Conservation (phyloP, 2,113 vertebrate genomes). For the Apteryx owenii region DNA sequence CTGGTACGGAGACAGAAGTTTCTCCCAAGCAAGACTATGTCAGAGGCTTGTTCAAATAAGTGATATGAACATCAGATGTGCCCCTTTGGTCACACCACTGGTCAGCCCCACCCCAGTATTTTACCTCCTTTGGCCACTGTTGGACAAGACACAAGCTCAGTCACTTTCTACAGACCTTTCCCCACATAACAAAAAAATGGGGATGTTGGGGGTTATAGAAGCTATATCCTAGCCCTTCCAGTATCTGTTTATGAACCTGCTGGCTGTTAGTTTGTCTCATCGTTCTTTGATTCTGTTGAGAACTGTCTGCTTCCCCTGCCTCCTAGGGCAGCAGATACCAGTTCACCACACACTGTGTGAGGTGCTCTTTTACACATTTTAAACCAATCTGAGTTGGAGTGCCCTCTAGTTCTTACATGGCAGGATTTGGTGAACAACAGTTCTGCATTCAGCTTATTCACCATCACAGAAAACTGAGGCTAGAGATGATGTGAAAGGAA, state of each 20-base stretch:
- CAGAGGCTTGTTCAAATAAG: no score
- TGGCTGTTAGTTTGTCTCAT: no score
- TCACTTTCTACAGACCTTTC: background rate
- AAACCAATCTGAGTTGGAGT: background rate
- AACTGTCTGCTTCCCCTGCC: background rate
- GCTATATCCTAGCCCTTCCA: background rate
- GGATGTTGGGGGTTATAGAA: background rate
- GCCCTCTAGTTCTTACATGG: background rate
- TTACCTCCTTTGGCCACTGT: background rate
- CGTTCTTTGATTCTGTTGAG: background rate
- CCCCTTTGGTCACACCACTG: background rate
- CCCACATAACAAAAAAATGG: background rate
- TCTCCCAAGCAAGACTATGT: background rate
- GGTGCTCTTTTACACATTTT: background rate
- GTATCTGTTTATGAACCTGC: background rate
- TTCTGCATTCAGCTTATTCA: background rate
- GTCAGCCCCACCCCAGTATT: background rate
- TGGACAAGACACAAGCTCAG: background rate
- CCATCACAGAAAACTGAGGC: no score
- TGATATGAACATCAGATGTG: background rate
- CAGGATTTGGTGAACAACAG: background rate
- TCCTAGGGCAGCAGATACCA: background rate
- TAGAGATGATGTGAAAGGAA: background rate
- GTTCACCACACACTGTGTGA: background rate
- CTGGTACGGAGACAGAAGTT: background rate